Evolutionary conservation across 2,113 vertebrate genomes (phyloP), one percentile per base, ranked within the genome.

Genomic region (Myanophis thanlyinensis): DNA sequence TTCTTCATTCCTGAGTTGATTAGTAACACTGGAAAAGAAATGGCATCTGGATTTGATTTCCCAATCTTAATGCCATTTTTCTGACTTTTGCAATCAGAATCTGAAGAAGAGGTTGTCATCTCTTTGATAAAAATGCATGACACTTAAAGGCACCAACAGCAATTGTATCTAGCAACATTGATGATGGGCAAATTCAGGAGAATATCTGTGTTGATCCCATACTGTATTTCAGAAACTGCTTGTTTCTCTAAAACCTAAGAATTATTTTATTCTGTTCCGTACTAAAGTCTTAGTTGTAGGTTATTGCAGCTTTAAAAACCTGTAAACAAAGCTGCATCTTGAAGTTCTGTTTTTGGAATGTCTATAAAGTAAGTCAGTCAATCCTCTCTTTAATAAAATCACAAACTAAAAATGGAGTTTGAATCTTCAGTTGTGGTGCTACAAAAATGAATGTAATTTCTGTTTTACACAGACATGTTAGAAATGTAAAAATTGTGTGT

Each of bases 301-400:
- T 59, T 62, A 85, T 46, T 85, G n/a, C n/a, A 40, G 56, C 85
- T 86, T 80, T 40, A 85, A 89, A 89, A 62, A 25, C 92, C 73
- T 62, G 92, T 93, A 93, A 93, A 86, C 53, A 89, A 89, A 93
- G 73, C 92, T 93, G 80, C 73, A 86, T 30, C 46, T 90, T 93
- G 80, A 85, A 89, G 44, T 13, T 40, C 15, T 85, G 56, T 20
- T 49, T n/a, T 85, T 59, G 73, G 23, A 86, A 44, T 89, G 23
- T 6, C 44, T 89, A 53, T 35, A 86, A 86, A 89, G 52, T 44
- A 40, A 22, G 18, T 9, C 73, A 80, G 35, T 80, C 35, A 80
- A 20, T 44, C 35, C 3, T 90, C 47, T 92, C 27, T 85, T 85
- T n/a, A 89, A 46, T 40, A 80, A 22, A 48, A 59, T 18, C 22